Evolutionary conservation across 2,113 vertebrate genomes (phyloP).

Genomic region (Accipiter virgatus): DNA sequence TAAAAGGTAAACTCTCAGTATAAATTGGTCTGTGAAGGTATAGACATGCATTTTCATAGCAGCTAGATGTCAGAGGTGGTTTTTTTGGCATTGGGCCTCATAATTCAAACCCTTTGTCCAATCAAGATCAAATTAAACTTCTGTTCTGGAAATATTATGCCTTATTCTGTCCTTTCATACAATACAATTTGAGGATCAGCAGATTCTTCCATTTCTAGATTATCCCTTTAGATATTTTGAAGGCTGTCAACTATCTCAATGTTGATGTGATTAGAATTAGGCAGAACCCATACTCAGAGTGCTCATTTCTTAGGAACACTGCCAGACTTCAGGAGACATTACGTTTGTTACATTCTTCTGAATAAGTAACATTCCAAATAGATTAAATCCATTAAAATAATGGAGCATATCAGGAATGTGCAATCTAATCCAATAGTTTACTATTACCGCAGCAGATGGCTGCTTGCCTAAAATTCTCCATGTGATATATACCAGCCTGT

Average conservation of each 20-base stretch:
- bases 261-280: neutral
- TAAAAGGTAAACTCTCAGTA: neutral
- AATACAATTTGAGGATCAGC: neutral
- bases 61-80: neutral
- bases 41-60: neutral
- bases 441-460: slow-evolving; percentile 29
- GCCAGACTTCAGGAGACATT: slow-evolving; percentile 37
- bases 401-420: slow-evolving; percentile 23
- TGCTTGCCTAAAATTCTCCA: slow-evolving; percentile 31
- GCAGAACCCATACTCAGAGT: neutral
- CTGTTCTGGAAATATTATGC: neutral
- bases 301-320: neutral
- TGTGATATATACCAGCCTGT: neutral
- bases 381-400: slow-evolving; percentile 64
- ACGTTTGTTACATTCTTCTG: slow-evolving; percentile 34
- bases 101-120: neutral
- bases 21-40: neutral
- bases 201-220: slow-evolving; percentile 7
- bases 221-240: neutral
- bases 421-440: slow-evolving; percentile 42
- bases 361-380: slow-evolving; percentile 50
- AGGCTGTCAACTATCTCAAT: neutral
- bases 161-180: neutral
- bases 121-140: neutral
- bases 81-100: neutral